phyloP scores from a whole-genome alignment of 2,113 vertebrate species.

The Bos javanicus region DNA sequence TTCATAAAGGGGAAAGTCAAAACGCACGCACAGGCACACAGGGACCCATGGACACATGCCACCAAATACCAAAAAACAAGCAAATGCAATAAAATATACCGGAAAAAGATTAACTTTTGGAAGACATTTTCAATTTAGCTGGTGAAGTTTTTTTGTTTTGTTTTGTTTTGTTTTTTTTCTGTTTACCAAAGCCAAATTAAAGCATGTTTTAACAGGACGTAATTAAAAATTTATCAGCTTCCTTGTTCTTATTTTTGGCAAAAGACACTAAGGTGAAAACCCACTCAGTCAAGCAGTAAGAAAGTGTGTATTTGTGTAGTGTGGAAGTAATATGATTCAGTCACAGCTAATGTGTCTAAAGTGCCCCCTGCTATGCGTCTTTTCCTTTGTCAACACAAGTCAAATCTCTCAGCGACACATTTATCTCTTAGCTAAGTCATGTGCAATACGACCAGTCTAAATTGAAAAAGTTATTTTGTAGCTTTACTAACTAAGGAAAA shows the following conservation, averaged over 20 bases:
- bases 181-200: background rate
- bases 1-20: background rate
- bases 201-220: background rate
- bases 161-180: background rate
- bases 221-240: background rate
- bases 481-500: background rate
- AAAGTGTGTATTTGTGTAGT: background rate
- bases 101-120: background rate
- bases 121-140: background rate
- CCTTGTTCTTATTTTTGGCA: background rate
- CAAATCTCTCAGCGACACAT: background rate
- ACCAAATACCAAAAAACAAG: background rate
- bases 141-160: background rate
- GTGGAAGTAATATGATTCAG: background rate
- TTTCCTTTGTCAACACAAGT: background rate
- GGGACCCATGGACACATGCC: background rate
- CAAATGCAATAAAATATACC: background rate
- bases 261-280: background rate
- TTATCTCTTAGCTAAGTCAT: background rate
- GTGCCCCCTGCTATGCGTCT: background rate
- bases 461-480: background rate
- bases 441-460: background rate
- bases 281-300: background rate
- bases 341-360: background rate
- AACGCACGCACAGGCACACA: background rate